phyloP scores from a whole-genome alignment of 2,888 invertebrate species.

The Leptura quadrifasciata region DNA sequence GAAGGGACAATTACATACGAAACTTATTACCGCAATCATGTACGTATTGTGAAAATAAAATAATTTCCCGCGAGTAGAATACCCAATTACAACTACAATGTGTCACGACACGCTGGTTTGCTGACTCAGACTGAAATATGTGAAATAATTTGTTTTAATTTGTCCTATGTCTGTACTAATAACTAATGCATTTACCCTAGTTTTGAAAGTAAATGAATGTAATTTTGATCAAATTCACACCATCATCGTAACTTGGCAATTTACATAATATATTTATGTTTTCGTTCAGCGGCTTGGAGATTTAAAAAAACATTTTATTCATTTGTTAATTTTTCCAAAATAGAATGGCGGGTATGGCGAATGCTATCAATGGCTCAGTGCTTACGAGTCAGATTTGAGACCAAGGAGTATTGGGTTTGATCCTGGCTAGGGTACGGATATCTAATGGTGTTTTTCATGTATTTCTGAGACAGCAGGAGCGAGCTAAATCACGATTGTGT shows the following conservation, averaged over 20 bases:
- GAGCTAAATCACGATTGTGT: too few species aligned
- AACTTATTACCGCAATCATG: neutral
- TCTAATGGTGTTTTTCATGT: too few species aligned
- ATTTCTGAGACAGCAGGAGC: too few species aligned
- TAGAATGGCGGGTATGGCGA: too few species aligned
- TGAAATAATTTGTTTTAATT: slow-evolving; percentile 30
- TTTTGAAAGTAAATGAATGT: neutral
- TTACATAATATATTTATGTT: neutral
- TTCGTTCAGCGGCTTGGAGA: neutral
- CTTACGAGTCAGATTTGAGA: too few species aligned
- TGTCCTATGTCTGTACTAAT: neutral
- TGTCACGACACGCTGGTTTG: neutral
- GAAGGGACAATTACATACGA: neutral
- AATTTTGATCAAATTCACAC: neutral
- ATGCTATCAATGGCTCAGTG: too few species aligned
- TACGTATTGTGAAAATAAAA: slow-evolving; percentile 4
- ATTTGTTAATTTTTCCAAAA: too few species aligned
- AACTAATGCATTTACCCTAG: neutral
- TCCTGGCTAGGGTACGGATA: too few species aligned
- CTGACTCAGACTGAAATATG: slow-evolving; percentile 26
- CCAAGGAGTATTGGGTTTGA: too few species aligned
- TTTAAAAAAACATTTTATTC: too few species aligned
- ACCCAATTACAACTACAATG: slow-evolving; percentile 5
- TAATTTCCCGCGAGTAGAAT: slow-evolving; percentile 1
- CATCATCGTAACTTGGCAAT: neutral